Evolutionary conservation across 2,113 vertebrate species (phyloP).

Genomic region (Cephalopterus ornatus): DNA sequence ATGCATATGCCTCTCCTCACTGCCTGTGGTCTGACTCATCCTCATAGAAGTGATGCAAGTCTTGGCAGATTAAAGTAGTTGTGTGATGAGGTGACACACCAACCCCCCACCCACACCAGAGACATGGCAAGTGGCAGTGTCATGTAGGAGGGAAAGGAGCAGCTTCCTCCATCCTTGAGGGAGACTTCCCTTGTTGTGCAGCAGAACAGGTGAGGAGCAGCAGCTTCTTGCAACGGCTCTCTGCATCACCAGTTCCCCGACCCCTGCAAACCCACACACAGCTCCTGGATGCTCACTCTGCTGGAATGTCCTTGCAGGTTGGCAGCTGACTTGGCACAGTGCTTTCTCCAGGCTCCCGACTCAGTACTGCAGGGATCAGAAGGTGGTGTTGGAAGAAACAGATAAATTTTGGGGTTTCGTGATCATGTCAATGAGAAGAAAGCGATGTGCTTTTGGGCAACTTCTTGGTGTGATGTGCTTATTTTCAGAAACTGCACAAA

Average conservation of each 20-base stretch:
- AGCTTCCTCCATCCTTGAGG: background rate
- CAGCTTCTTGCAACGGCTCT: rapidly evolving
- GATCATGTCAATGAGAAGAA: background rate
- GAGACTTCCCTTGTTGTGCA: background rate
- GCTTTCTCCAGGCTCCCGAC: background rate
- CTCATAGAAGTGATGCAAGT: background rate
- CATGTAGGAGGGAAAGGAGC: background rate
- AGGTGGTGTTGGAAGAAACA: background rate
- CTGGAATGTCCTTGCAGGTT: background rate
- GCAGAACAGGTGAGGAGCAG: background rate
- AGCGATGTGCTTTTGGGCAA: background rate
- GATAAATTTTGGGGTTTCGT: background rate
- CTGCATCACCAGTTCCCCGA: background rate
- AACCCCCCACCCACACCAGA: background rate
- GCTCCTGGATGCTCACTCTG: background rate
- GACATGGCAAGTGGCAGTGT: background rate
- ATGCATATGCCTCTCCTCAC: background rate
- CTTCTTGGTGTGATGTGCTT: background rate
- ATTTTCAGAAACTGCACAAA: background rate
- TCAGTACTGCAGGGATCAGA: background rate
- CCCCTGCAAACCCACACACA: background rate
- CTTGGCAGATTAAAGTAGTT: background rate
- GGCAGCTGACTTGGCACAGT: background rate
- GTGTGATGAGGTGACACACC: background rate
- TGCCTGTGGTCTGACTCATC: background rate